Percentiles rank a stretch among this genome's conserved stretches.
Conservation (phyloP, 2,888 invertebrate genomes). For the Eulithis prunata region DNA sequence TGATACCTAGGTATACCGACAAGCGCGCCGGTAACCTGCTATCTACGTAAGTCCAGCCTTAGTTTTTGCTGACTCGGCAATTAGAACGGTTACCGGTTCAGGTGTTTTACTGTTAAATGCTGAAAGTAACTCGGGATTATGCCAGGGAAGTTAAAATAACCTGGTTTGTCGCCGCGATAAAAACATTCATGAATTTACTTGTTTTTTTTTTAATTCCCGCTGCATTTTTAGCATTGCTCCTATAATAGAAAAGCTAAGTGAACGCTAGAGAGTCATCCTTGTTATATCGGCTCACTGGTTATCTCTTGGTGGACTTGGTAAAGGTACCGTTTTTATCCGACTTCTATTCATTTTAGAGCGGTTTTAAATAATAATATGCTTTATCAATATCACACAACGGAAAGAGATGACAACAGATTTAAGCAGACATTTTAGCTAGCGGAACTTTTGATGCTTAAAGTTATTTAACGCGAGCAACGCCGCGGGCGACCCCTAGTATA, state of each 20-base stretch:
- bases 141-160: slow-evolving; percentile 25
- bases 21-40: slow-evolving; percentile 2
- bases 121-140: slow-evolving; percentile 34
- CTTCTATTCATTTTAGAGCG: too few relatives aligned
- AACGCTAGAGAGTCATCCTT: slow-evolving; percentile 9
- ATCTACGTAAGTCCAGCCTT: slow-evolving; percentile 13
- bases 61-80: slow-evolving; percentile 45
- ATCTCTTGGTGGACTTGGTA: background rate
- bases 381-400: too few relatives aligned
- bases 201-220: slow-evolving; percentile 4
- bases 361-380: too few relatives aligned
- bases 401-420: too few relatives aligned
- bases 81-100: slow-evolving; percentile 40
- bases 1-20: too few relatives aligned
- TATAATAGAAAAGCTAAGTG: slow-evolving; percentile 15
- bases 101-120: slow-evolving; percentile 37
- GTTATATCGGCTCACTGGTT: background rate
- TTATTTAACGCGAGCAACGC: too few relatives aligned
- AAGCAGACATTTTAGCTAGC: too few relatives aligned
- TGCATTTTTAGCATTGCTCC: slow-evolving; percentile 8
- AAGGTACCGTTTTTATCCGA: background rate
- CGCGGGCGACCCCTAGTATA: too few relatives aligned
- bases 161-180: slow-evolving; percentile 28
- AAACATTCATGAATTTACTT: slow-evolving; percentile 17
- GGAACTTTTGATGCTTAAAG: too few relatives aligned